Percentiles rank a stretch among this genome's conserved stretches.
These are phyloP conservation scores for Rhinogobius similis DNA, from an alignment of 2,113 vertebrate genomes.

Conservation along the genomic window DNA sequence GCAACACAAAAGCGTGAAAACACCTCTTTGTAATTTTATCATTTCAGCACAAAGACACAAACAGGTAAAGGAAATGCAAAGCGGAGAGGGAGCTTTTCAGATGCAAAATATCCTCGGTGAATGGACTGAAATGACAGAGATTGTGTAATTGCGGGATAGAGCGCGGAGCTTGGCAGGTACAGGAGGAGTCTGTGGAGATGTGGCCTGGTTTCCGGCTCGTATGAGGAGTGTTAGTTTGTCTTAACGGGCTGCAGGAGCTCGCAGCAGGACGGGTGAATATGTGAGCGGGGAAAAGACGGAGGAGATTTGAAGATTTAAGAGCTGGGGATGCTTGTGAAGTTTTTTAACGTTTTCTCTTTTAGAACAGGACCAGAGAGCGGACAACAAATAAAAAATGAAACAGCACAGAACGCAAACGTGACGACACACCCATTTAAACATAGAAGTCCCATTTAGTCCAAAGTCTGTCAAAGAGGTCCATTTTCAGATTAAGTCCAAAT, in stretches of 20 bases:
- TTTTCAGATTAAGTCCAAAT: no score
- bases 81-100: constrained; percentile 19
- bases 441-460: no score
- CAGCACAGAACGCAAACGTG: no score
- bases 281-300: no score
- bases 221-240: constrained; percentile 18
- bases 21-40: constrained; percentile 35
- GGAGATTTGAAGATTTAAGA: background rate
- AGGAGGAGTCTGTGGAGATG: constrained; percentile 74
- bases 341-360: no score
- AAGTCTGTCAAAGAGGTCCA: no score
- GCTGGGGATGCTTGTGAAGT: background rate
- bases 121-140: constrained; percentile 68
- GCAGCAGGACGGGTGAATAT: background rate
- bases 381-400: no score
- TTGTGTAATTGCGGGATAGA: constrained; percentile 72
- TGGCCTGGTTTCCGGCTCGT: constrained; percentile 67
- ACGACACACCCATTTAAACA: no score
- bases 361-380: no score
- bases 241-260: background rate
- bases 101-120: constrained; percentile 42
- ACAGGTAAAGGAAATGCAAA: constrained; percentile 43
- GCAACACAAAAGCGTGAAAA: constrained; percentile 15
- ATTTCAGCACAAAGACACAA: constrained; percentile 27
- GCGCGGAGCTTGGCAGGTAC: constrained; percentile 70